These are phyloP conservation scores for Pedicia rivosa DNA, from an alignment of 2,888 invertebrate species.

Conservation along the genomic window DNA sequence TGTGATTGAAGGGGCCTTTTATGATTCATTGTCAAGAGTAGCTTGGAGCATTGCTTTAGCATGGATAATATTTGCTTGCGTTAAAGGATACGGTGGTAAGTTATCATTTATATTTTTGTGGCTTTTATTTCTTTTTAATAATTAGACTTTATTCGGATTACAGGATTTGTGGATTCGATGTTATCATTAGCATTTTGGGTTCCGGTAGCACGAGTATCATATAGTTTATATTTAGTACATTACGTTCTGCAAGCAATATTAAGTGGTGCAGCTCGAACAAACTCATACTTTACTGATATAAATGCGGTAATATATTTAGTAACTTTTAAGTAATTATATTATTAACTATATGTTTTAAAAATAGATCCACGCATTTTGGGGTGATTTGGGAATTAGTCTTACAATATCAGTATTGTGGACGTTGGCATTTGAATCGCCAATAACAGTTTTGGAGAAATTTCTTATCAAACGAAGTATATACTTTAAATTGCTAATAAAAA, in stretches of 20 bases:
- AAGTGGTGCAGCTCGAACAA: conserved; percentile 8
- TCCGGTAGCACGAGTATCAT: conserved; percentile 13
- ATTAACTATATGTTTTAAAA: no score
- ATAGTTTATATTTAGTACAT: conserved; percentile 14
- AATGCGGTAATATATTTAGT: no score
- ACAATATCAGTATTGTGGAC: conserved; percentile 9
- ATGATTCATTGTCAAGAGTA: conserved; percentile 18
- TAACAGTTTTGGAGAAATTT: conserved; percentile 11
- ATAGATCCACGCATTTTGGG: conserved; percentile 12
- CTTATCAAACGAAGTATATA: not conserved
- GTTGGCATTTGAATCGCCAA: conserved; percentile 13
- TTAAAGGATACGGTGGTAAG: conserved; percentile 20
- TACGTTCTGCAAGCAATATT: conserved; percentile 10
- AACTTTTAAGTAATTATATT: no score
- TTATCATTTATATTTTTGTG: no score
- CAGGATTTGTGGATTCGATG: conserved; percentile 12
- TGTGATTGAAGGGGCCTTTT: conserved; percentile 22
- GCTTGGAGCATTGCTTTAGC: conserved; percentile 21
- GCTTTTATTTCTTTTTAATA: no score
- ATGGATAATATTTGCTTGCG: conserved; percentile 25
- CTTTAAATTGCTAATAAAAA: no score
- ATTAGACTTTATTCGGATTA: no score
- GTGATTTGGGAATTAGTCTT: conserved; percentile 11
- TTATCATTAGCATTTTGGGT: conserved; percentile 13
- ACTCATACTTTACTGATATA: conserved; percentile 1